Evolutionary conservation across 1,140 invertebrate genomes (phyloP).

Genomic region (Rhizoglyphus robini): DNA sequence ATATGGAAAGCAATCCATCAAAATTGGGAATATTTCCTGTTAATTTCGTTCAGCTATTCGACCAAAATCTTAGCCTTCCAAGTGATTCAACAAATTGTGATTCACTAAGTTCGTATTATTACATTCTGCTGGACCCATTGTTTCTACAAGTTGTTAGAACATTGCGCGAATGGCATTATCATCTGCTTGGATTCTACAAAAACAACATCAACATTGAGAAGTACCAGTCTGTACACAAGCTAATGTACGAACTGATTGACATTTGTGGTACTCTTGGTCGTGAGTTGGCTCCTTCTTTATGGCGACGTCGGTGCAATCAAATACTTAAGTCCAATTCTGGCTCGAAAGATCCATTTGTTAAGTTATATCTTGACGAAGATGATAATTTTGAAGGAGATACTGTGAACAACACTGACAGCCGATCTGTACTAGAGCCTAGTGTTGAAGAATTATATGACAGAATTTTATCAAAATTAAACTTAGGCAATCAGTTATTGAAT

Average conservation of each 20-base stretch:
- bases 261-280: constrained; percentile 74
- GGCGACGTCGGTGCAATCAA: constrained; percentile 80
- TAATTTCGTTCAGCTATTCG: neutral
- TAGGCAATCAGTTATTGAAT: neutral
- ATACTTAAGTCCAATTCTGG: constrained; percentile 56
- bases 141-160: constrained; percentile 63
- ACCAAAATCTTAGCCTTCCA: neutral
- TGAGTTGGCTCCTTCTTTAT: constrained; percentile 64
- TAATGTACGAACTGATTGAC: constrained; percentile 74
- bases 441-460: constrained; percentile 7
- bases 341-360: neutral
- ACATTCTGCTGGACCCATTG: constrained; percentile 18
- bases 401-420: neutral
- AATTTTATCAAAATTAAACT: neutral
- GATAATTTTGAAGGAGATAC: neutral
- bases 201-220: constrained; percentile 69
- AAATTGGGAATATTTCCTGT: constrained; percentile 12
- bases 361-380: neutral
- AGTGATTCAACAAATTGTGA: neutral
- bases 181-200: constrained; percentile 80
- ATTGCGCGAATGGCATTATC: constrained; percentile 75
- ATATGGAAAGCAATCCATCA: neutral
- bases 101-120: neutral
- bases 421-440: neutral
- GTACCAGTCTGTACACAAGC: constrained; percentile 62